Conservation (phyloP, 2,113 vertebrate species). For the Toxotes jaculatrix region DNA sequence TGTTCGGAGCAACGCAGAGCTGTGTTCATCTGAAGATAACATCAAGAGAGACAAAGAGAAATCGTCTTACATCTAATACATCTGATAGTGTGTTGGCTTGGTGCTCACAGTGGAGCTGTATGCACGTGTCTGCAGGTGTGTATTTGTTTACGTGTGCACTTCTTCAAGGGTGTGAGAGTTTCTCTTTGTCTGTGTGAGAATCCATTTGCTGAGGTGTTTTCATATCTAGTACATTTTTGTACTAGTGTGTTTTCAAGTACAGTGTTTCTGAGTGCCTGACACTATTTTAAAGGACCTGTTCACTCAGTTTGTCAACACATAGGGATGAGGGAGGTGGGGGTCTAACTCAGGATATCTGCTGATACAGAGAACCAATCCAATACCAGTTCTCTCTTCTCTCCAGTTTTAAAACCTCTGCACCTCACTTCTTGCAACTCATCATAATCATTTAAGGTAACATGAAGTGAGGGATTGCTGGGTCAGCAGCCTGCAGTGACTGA, state of each 20-base stretch:
- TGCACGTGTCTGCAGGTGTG: conserved; percentile 1
- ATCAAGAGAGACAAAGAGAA: conserved; percentile 54
- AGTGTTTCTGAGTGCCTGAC: not conserved
- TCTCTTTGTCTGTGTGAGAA: not conserved
- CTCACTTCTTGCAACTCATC: not conserved
- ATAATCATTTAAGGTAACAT: not conserved
- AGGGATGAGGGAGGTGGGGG: no score
- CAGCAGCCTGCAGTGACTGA: not conserved
- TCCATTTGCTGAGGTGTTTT: not conserved
- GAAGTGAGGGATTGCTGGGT: not conserved
- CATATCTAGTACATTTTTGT: not conserved
- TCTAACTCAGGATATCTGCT: not conserved
- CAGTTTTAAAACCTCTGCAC: not conserved
- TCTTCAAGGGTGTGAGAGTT: not conserved
- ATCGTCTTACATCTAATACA: conserved; percentile 50
- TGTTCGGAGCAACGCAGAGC: conserved; percentile 38
- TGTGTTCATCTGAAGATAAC: conserved; percentile 57
- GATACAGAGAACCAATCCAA: no score
- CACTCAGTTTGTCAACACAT: not conserved
- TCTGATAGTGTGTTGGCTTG: conserved; percentile 48
- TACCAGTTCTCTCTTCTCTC: not conserved
- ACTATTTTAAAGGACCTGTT: not conserved
- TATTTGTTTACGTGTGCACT: not conserved
- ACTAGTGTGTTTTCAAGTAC: conserved; percentile 7
- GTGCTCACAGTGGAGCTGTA: not conserved